Evolutionary conservation across 1,140 invertebrate genomes (phyloP).

Genomic region (Berghia stephanieae): DNA sequence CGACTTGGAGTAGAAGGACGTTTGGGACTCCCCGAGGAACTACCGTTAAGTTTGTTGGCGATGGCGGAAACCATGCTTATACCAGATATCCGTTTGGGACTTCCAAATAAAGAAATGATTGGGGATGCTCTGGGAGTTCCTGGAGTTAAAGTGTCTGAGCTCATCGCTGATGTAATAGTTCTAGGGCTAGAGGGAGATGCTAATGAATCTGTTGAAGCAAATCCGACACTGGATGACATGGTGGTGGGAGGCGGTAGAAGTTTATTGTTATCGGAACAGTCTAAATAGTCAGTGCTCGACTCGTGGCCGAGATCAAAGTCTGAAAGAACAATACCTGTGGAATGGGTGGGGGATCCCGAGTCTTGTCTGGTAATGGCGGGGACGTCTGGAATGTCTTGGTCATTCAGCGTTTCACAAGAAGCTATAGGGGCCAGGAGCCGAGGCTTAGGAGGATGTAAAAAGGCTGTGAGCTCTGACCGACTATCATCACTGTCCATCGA

Average conservation of each 20-base stretch:
- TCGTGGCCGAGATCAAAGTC: slow-evolving; percentile 49
- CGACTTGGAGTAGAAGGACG: slow-evolving; percentile 43
- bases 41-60: slow-evolving; percentile 31
- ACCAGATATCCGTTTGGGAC: slow-evolving; percentile 42
- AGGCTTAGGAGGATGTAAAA: slow-evolving; percentile 46
- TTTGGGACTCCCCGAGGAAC: slow-evolving; percentile 44
- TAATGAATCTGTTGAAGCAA: slow-evolving; percentile 39
- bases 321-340: slow-evolving; percentile 43
- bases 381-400: slow-evolving; percentile 49
- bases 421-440: slow-evolving; percentile 64
- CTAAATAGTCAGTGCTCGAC: slow-evolving; percentile 47
- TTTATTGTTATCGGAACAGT: slow-evolving; percentile 52
- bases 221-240: slow-evolving; percentile 24
- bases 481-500: slow-evolving; percentile 57
- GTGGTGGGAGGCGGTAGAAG: slow-evolving; percentile 48
- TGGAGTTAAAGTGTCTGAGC: slow-evolving; percentile 74
- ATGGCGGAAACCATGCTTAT: slow-evolving; percentile 31
- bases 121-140: slow-evolving; percentile 42
- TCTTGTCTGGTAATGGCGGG: slow-evolving; percentile 51
- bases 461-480: slow-evolving; percentile 44
- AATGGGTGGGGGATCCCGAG: slow-evolving; percentile 33
- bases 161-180: slow-evolving; percentile 70
- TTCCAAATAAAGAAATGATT: slow-evolving; percentile 48
- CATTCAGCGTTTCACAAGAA: slow-evolving; percentile 63
- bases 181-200: slow-evolving; percentile 52